Evolutionary conservation across 2,113 vertebrate genomes (phyloP), one percentile per base, ranked within the genome.

Genomic region (Laterallus jamaicensis): DNA sequence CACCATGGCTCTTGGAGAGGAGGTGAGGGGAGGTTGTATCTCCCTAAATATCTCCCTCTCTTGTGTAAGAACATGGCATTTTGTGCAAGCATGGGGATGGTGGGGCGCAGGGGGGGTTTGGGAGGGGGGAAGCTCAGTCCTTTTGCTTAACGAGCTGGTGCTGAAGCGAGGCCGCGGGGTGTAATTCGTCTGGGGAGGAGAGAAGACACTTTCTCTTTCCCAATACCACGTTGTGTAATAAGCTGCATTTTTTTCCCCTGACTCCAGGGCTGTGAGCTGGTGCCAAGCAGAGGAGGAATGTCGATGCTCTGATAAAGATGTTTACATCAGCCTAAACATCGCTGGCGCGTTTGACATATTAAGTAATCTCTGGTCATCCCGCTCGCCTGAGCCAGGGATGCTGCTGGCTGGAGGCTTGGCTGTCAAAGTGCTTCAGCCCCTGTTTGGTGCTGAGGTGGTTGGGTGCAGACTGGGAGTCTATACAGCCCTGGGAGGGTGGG

Each of bases 291-390:
- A 69, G 66, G 59, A 91, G 91, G 95, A 96, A 97, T 97, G 92
- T 22, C 92, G 92, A 96, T 93, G 87, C 92, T 93, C 94, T 3
- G 98, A 98, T 98, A 98, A 47, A 98, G 98, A 97, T 97, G 97
- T 98, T 98, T 97, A 96, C 96, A 97, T 98, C 97, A 96, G 97
- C 97, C 92, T 90, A 90, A 97, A 96, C 92, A 93, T 94, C 73
- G 42, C 96, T 74, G 82, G 95, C 92, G 93, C 63, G 39, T 67
- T 77, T 97, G 97, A 96, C 96, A 63, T 85, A 76, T 97, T 42
- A 86, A 96, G 92, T 92, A 75, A 97, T 95, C 94, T 52, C 90
- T 55, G 82, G 88, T 93, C 44, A 42, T 84, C 81, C 79, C 44
- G 10, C 68, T 58, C 1, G 25, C 77, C 56, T 12, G 8, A 47